Evolutionary conservation across 2,797 vertebrate species (phyloP).

Genomic region (Chiloscyllium punctatum): DNA sequence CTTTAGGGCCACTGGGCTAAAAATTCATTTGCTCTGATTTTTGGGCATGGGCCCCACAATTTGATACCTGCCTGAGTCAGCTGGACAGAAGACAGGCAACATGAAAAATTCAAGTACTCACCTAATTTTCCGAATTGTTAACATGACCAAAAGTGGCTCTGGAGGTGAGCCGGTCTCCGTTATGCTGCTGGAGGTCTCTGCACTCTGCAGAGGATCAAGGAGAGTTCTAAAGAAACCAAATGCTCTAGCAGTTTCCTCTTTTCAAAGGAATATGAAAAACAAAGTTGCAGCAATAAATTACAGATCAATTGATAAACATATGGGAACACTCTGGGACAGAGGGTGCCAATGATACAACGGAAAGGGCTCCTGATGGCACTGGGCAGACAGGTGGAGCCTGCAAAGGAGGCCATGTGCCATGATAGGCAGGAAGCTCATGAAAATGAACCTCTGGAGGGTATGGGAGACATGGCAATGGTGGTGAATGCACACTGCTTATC

Average conservation of each 20-base stretch:
- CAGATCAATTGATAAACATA: background rate
- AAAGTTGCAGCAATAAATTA: background rate
- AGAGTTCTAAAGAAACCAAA: background rate
- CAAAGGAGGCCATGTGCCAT: background rate
- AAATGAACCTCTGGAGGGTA: too few relatives aligned
- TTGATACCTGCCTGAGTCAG: background rate
- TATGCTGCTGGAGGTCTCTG: background rate
- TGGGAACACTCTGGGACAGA: background rate
- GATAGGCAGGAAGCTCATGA: background rate
- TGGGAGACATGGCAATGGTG: too few relatives aligned
- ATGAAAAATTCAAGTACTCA: background rate
- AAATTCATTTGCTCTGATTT: background rate
- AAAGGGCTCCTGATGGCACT: background rate
- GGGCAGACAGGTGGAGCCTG: background rate
- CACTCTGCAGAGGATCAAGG: background rate
- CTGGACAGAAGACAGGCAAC: background rate
- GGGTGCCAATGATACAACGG: background rate
- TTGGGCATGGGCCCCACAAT: background rate
- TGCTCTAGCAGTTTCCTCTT: background rate
- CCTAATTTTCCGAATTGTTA: background rate
- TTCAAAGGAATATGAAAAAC: background rate
- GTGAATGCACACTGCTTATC: too few relatives aligned
- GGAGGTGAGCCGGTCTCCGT: background rate
- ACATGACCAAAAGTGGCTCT: background rate
- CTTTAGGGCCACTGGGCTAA: background rate